Evolutionary conservation across 2,797 vertebrate species (phyloP).

Genomic region (Hydrophis major): DNA sequence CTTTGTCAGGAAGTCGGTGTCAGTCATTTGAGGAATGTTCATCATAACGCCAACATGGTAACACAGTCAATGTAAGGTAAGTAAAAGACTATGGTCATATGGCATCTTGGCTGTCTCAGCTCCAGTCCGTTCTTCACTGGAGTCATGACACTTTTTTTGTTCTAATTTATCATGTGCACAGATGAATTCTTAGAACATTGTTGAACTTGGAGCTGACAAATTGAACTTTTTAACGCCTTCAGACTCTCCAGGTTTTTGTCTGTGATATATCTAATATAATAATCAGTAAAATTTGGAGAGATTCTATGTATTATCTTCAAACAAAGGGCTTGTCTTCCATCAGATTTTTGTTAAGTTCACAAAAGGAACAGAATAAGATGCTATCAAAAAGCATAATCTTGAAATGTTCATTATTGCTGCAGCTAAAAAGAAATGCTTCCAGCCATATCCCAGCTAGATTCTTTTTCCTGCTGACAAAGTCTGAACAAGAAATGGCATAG

Average conservation of each 20-base stretch:
- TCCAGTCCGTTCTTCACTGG: too few relatives aligned
- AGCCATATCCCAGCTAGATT: constrained; percentile 7
- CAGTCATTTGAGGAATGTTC: too few relatives aligned
- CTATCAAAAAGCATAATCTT: constrained; percentile 22
- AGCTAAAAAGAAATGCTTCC: constrained; percentile 14
- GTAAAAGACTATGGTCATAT: too few relatives aligned
- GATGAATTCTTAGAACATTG: neutral
- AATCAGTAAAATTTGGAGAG: neutral
- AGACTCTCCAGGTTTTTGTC: neutral
- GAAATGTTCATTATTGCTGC: neutral
- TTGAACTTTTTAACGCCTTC: neutral
- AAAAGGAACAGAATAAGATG: constrained; percentile 8
- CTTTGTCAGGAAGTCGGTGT: too few relatives aligned
- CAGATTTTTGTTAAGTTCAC: neutral
- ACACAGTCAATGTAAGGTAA: too few relatives aligned
- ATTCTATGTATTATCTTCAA: neutral
- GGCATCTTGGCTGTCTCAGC: too few relatives aligned
- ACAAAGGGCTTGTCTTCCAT: neutral
- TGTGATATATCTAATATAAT: neutral
- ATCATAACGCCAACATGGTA: too few relatives aligned
- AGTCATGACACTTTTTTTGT: neutral
- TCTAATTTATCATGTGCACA: neutral
- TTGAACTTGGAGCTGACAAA: neutral
- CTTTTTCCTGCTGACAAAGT: constrained; percentile 30
- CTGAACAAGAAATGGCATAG: constrained; percentile 13